Evolutionary conservation across 2,113 vertebrate species (phyloP).

Genomic region (Ardeotis arabs): DNA sequence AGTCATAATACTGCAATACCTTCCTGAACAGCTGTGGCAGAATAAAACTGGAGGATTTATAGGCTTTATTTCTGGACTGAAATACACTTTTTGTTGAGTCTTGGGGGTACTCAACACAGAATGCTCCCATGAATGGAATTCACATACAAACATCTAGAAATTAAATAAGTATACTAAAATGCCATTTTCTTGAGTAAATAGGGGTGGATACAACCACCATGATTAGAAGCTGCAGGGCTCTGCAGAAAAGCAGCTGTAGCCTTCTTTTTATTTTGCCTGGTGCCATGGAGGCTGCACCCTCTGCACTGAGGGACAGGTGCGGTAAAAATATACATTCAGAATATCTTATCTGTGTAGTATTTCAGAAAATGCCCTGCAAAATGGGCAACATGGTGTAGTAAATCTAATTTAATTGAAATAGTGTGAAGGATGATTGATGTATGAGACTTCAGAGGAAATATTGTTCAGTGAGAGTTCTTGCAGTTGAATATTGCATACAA

Average conservation of each 20-base stretch:
- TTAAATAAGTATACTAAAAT: neutral
- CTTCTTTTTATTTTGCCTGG: neutral
- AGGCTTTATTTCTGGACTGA: neutral
- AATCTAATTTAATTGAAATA: neutral
- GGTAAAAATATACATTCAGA: neutral
- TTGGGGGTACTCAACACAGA: neutral
- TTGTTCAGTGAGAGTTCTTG: neutral
- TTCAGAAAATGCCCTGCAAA: neutral
- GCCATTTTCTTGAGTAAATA: neutral
- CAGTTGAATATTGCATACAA: neutral
- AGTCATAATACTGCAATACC: neutral
- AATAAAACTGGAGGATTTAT: slow-evolving; percentile 10
- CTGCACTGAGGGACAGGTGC: neutral
- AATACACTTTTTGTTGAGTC: neutral
- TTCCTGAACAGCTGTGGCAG: neutral
- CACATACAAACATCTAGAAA: neutral
- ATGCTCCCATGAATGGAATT: neutral
- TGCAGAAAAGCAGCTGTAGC: neutral
- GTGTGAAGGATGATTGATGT: neutral
- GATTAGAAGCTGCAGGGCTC: neutral
- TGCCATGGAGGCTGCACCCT: neutral
- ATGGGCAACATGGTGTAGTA: neutral
- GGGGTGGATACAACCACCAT: neutral
- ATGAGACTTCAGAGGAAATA: neutral
- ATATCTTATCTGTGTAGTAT: neutral